Base-by-base conservation (phyloP, 2,797 vertebrate species). In the Neosilurus hyrtlii region DNA sequence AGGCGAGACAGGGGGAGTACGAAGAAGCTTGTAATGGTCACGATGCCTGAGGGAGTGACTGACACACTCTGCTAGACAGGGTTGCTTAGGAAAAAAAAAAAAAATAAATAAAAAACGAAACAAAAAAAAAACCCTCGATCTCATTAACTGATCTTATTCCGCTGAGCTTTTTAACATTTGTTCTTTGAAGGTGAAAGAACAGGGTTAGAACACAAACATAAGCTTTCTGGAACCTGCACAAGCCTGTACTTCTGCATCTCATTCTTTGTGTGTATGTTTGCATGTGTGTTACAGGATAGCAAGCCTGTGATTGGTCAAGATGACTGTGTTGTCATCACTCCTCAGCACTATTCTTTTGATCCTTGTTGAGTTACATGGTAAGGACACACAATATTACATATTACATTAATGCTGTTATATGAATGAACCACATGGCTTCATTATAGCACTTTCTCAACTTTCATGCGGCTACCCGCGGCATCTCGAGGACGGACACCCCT, bases 331-430 rank as follows among this genome's bases (percentile, higher is more conserved):
- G 86, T 91, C 91, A 84, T 76, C 85, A 83, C 84, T 89, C 70
- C 49, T 88, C 83, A 86, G 82, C 79, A 81, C 83, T 54, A 80
- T 85, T 79, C 86, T 91, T 82, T 89, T 89, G 74, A 87, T 92
- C 85, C 86, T 92, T 37, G 85, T 87, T 86, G 77, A 91, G 84
- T 88, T 92, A 77, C 89, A 81, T 85, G 93, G 93, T 95, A 68
- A 80, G 24, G 5, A 67, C 22, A 80, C 61, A 18, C 4, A 18
- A n/a, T 1, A 0, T 20, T 62, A 63, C 26, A 1, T 24, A 49
- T 49, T 63, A 51, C 43, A 43, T 43, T 43, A 43, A 43, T 43
- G 43, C 43, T 43, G 43, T 43, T 43, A 43, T 43, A 43, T 43
- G 8, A 43, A 43, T 43, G 4, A 43, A 1, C 43, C 43, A 43